Base-by-base conservation (phyloP, 2,113 vertebrate genomes). In the Phalacrocorax carbo region DNA sequence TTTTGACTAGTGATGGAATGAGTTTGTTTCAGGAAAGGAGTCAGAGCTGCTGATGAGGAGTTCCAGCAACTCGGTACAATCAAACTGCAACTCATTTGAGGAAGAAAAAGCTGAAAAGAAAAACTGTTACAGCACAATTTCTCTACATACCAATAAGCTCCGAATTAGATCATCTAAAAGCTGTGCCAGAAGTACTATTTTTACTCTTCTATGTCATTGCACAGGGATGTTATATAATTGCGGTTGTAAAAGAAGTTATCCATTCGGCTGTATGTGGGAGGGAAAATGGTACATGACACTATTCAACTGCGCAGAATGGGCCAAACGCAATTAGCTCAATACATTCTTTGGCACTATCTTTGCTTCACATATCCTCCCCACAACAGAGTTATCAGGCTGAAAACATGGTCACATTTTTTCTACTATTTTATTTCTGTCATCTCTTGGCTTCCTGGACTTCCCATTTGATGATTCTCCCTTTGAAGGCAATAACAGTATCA, bases 191-290 rank as follows among this genome's bases (percentile, higher is more conserved):
- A 44, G 75, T 58, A 61, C 66, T 90, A 85, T 73, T 71, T 85
- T 91, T 61, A 85, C 34, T 73, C 21, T 73, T 36, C 49, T 77
- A 9, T 79, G 83, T 65, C 80, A 92, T 40, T 89, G 61, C 36
- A 82, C 17, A 34, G 64, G 38, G n/a, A 36, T 82, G 88, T 94
- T 92, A 84, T 13, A 57, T 57, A 96, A 94, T 44, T 86, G 83
- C 60, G 91, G 65, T 36, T 73, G 82, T 90, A 92, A 90, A 81
- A 93, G 40, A 79, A 86, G 71, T 75, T 73, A 71, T 17, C 55
- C 12, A 42, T 60, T 77, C 0, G 13, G 64, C 29, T 61, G 34
- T 30, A 55, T 27, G 57, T 81, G 69, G 80, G 86, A 93, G 80
- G 57, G 48, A 83, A 71, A 88, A 70, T 19, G 20, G 44, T 55